Evolutionary conservation across 2,113 vertebrate genomes (phyloP).

Genomic region (Verasper variegatus): DNA sequence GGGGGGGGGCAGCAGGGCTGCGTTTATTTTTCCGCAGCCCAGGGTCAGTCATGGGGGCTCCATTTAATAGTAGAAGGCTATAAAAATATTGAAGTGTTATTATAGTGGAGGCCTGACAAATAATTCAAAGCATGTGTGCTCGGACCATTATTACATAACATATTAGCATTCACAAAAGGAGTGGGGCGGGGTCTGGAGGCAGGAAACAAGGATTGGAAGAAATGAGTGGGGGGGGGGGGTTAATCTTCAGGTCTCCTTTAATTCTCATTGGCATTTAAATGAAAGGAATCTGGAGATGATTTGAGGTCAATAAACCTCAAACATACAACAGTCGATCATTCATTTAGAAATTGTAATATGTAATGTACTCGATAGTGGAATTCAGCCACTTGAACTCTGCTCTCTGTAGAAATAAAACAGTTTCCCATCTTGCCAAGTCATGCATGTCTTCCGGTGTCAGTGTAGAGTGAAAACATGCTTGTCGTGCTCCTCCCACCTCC

Average conservation of each 20-base stretch:
- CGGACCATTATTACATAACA: constrained; percentile 51
- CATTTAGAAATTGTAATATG: not conserved
- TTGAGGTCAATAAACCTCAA: constrained; percentile 32
- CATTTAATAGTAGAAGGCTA: constrained; percentile 40
- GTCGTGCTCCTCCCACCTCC: constrained; percentile 45
- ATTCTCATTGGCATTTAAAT: constrained; percentile 4
- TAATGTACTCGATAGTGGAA: constrained; percentile 14
- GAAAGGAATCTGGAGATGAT: constrained; percentile 41
- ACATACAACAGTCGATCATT: not conserved
- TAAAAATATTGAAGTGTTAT: constrained; percentile 64
- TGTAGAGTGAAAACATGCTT: constrained; percentile 1
- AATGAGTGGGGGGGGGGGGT: constrained; percentile 1
- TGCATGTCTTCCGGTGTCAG: no score
- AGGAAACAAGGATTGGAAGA: constrained; percentile 35
- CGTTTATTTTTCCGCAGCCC: constrained; percentile 31
- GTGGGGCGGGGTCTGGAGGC: constrained; percentile 11
- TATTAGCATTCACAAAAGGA: constrained; percentile 32
- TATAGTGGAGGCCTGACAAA: constrained; percentile 53
- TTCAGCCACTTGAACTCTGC: constrained; percentile 27
- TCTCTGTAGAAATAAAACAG: not conserved
- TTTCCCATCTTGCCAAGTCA: not conserved
- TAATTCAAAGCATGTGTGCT: constrained; percentile 53
- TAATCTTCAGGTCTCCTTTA: constrained; percentile 20
- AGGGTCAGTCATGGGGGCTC: constrained; percentile 43
- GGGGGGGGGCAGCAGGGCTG: constrained; percentile 33